Evolutionary conservation across 30 jellyfish, hydroid and myxozoan genomes (phyloP), one percentile per base, ranked within the genome.

Genomic region (Hydractinia symbiolongicarpus): DNA sequence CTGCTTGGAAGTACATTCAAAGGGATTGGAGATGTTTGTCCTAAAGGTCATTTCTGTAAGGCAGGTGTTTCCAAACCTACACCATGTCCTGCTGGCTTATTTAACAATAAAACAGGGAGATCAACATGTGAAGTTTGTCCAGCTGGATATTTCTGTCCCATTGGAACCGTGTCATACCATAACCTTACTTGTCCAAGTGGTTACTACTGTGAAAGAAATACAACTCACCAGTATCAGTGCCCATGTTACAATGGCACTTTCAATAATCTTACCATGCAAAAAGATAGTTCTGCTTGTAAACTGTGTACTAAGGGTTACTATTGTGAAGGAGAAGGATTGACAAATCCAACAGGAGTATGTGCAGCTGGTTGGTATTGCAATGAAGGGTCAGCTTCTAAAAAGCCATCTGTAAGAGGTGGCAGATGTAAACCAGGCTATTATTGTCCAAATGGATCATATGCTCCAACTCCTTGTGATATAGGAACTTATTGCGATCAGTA

Each of bases 21-120:
- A 78, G 99, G 99, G 54, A 82, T 94, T 57, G 99, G 96, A 6
- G 90, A 86, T 73, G 83, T 94, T 53, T 94, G 99, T 77, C 99
- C 99, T 6, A 58, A 53, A 30, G 99, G 95, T 11, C 94, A 88
- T 67, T 94, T 66, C 86, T 94, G 99, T 60, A 85, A 85, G 14
- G 56, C 57, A 15, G 99, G 96, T 19, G 83, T 96, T 5, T 55
- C 82, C 16, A 60, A 71, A 5, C 96, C 99, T 5, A 75, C 77
- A 6, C 84, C 91, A 7, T 94, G 99, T 76, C 86, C 83, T 7
- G 86, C 95, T 14, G 99, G 99, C 9, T 53, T 89, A 3, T 88
- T 79, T 85, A 88, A 82, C 84, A 86, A 94, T 76, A 78, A 81
- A 30, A 88, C 93, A 5, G 99, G 99, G 9, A 95, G 77, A 69